Conservation (phyloP, 2,888 invertebrate species). For the Prosopocoilus inquinatus region DNA sequence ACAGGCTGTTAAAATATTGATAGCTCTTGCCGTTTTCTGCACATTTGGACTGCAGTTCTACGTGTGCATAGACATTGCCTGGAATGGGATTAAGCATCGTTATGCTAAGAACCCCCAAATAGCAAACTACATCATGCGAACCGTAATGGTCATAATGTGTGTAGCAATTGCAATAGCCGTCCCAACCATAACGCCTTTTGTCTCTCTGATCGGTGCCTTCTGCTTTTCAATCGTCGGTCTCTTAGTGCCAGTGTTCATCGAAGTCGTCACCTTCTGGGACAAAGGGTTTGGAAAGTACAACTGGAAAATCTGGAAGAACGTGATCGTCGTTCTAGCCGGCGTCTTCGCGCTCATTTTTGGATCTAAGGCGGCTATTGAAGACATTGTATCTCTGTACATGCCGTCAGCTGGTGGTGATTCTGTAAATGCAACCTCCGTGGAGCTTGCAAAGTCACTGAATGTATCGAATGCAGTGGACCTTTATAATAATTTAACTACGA, state of each 20-base stretch:
- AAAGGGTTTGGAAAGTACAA: constrained; percentile 71
- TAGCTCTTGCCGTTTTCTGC: constrained; percentile 87
- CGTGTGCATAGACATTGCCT: constrained; percentile 90
- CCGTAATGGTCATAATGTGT: constrained; percentile 64
- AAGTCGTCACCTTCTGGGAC: constrained; percentile 83
- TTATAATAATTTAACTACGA: too few relatives aligned
- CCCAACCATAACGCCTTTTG: constrained; percentile 85
- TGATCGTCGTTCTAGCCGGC: constrained; percentile 73
- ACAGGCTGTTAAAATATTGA: constrained; percentile 80
- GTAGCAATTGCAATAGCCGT: constrained; percentile 81
- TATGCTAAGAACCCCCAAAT: constrained; percentile 59
- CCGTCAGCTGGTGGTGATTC: neutral
- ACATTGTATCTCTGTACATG: constrained; percentile 54
- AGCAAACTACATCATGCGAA: constrained; percentile 73
- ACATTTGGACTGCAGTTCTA: constrained; percentile 96
- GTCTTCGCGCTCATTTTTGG: constrained; percentile 80
- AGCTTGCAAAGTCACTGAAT: too few relatives aligned
- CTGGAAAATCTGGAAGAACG: constrained; percentile 74
- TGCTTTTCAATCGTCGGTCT: constrained; percentile 91
- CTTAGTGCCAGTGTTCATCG: constrained; percentile 81
- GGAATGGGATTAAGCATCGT: constrained; percentile 76
- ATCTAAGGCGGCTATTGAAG: constrained; percentile 63
- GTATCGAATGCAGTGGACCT: too few relatives aligned
- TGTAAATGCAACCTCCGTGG: too few relatives aligned
- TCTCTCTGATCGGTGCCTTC: constrained; percentile 89